These are phyloP conservation scores for Euthynnus affinis DNA, from an alignment of 2,797 vertebrate species.

Conservation along the genomic window DNA sequence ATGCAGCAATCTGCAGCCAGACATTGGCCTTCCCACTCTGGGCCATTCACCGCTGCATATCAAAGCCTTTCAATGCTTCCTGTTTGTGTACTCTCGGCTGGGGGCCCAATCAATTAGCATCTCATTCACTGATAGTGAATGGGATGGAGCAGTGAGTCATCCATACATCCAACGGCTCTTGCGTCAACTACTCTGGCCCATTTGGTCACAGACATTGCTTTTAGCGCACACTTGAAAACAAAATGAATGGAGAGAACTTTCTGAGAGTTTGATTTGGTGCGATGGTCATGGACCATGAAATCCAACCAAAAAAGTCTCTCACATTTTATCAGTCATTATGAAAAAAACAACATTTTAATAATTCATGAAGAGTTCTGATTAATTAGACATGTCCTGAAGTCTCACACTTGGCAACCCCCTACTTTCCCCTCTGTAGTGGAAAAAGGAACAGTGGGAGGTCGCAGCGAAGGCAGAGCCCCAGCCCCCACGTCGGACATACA, in stretches of 20 bases:
- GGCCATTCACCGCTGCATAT: constrained; percentile 74
- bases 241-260: constrained; percentile 3
- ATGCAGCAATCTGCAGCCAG: constrained; percentile 62
- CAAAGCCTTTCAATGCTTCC: constrained; percentile 84
- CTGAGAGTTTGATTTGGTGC: not conserved
- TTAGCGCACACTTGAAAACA: constrained; percentile 57
- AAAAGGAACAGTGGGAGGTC: constrained; percentile 92
- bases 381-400: constrained; percentile 44
- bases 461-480: constrained; percentile 91
- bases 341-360: not conserved
- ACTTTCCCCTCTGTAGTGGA: constrained; percentile 86
- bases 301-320: not conserved
- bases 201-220: constrained; percentile 62
- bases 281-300: not conserved
- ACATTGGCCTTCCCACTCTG: constrained; percentile 57
- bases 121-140: constrained; percentile 69
- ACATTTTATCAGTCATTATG: not conserved
- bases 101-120: constrained; percentile 83
- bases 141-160: constrained; percentile 57
- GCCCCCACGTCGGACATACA: constrained; percentile 89
- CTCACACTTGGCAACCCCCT: constrained; percentile 34
- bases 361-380: constrained; percentile 19
- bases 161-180: constrained; percentile 58
- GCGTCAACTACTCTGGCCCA: constrained; percentile 59
- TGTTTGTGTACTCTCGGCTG: constrained; percentile 83